Conservation (phyloP, 2,888 invertebrate species). For the Pemphredon lugubris region DNA sequence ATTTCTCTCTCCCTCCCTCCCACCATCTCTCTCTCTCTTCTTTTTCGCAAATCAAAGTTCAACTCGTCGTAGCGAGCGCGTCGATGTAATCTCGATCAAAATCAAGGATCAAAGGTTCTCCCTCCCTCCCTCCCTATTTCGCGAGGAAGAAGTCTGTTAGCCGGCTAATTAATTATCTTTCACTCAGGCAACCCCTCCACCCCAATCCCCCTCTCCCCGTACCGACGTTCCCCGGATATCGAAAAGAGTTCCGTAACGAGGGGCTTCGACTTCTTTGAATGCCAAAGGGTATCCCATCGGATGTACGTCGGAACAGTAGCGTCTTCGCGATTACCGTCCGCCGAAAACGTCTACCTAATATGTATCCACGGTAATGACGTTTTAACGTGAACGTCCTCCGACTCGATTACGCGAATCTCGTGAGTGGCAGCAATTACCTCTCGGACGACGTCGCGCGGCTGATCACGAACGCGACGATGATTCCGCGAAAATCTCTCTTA, state of each 20-base stretch:
- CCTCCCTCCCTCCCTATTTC: conserved; percentile 35
- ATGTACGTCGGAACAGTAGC: conserved; percentile 27
- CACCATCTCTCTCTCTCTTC: too few species aligned
- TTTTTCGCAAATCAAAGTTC: conserved; percentile 43
- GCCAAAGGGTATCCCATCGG: conserved; percentile 9
- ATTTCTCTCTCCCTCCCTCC: neutral
- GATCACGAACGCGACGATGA: conserved; percentile 49
- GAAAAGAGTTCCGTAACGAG: conserved; percentile 49
- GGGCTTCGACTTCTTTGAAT: conserved; percentile 37
- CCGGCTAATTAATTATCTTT: conserved; percentile 62
- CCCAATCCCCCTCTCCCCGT: conserved; percentile 32
- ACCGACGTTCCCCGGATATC: conserved; percentile 43
- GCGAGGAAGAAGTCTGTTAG: conserved; percentile 50
- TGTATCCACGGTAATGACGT: neutral
- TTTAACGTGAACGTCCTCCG: conserved; percentile 22
- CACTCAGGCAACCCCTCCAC: too few species aligned
- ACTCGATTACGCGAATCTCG: conserved; percentile 43
- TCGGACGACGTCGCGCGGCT: too few species aligned
- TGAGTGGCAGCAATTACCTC: conserved; percentile 43
- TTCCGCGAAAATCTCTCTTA: conserved; percentile 37
- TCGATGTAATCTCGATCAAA: conserved; percentile 52
- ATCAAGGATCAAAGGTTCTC: conserved; percentile 57
- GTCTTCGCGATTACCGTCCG: conserved; percentile 39
- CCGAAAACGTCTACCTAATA: conserved; percentile 19
- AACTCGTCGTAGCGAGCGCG: conserved; percentile 21